These are phyloP conservation scores for Nannospalax galili DNA, from an alignment of 2,113 vertebrate species.

Conservation along the genomic window DNA sequence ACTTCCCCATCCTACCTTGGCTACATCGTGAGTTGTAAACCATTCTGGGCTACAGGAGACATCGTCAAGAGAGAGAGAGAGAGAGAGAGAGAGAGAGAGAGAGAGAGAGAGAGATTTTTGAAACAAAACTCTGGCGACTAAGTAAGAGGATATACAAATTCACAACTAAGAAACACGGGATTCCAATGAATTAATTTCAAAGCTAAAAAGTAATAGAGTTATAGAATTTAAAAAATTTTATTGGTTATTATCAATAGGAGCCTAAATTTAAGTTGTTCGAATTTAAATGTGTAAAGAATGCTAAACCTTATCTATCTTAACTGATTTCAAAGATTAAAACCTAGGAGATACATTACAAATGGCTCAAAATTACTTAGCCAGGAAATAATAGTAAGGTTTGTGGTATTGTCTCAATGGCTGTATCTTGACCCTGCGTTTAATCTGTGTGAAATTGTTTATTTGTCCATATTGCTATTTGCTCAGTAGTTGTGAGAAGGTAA, in stretches of 20 bases:
- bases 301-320: neutral
- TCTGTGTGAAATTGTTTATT: constrained; percentile 61
- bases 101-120: neutral
- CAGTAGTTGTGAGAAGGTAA: neutral
- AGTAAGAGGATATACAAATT: neutral
- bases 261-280: neutral
- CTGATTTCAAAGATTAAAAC: neutral
- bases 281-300: neutral
- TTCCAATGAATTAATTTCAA: constrained; percentile 51
- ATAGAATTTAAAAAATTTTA: constrained; percentile 35
- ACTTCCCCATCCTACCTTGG: neutral
- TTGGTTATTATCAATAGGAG: constrained; percentile 48
- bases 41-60: neutral
- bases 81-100: neutral
- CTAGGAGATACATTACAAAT: neutral
- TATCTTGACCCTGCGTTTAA: neutral
- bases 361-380: neutral
- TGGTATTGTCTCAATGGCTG: neutral
- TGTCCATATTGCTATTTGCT: constrained; percentile 63
- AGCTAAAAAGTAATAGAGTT: constrained; percentile 28
- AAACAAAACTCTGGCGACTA: too few species aligned
- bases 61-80: neutral
- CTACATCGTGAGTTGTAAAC: neutral
- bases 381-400: neutral
- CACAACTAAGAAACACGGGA: constrained; percentile 24